Evolutionary conservation across 2,888 invertebrate genomes (phyloP).

Genomic region (Hylaea fasciaria): DNA sequence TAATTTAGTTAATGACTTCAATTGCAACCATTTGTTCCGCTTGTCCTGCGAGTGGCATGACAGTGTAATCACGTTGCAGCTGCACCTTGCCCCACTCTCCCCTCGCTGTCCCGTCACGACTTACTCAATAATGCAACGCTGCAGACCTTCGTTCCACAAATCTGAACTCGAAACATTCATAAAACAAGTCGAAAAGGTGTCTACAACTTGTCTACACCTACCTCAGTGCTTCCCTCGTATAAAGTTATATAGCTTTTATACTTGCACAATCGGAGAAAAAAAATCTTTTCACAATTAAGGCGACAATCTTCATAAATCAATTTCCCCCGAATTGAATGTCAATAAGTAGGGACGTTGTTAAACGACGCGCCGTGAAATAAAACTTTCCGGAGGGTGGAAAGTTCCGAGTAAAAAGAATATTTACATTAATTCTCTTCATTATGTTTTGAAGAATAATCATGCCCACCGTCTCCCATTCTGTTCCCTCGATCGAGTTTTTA

Average conservation of each 20-base stretch:
- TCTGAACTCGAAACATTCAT: slow-evolving; percentile 41
- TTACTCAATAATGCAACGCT: slow-evolving; percentile 79
- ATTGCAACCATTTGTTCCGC: slow-evolving; percentile 74
- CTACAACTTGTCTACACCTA: slow-evolving; percentile 27
- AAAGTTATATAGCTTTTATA: slow-evolving; percentile 16
- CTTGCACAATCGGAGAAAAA: slow-evolving; percentile 43
- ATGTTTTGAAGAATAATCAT: slow-evolving; percentile 86
- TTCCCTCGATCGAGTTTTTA: slow-evolving; percentile 84
- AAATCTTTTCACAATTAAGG: slow-evolving; percentile 81
- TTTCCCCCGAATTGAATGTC: slow-evolving; percentile 85
- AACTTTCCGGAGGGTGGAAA: slow-evolving; percentile 84
- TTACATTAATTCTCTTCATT: slow-evolving; percentile 86
- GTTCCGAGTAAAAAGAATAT: slow-evolving; percentile 83
- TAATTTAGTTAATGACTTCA: slow-evolving; percentile 59
- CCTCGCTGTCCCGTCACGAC: slow-evolving; percentile 54
- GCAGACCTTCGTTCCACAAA: slow-evolving; percentile 61
- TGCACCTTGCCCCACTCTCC: slow-evolving; percentile 65
- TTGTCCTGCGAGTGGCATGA: slow-evolving; percentile 60
- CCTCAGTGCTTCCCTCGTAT: slow-evolving; percentile 17
- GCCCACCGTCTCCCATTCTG: slow-evolving; percentile 78
- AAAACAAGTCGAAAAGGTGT: slow-evolving; percentile 39
- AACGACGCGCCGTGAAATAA: slow-evolving; percentile 84
- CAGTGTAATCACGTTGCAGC: slow-evolving; percentile 72
- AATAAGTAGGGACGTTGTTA: slow-evolving; percentile 84
- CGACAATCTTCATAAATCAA: slow-evolving; percentile 85